phyloP scores from a whole-genome alignment of 2,113 vertebrate species.

The Elanus axillaris region DNA sequence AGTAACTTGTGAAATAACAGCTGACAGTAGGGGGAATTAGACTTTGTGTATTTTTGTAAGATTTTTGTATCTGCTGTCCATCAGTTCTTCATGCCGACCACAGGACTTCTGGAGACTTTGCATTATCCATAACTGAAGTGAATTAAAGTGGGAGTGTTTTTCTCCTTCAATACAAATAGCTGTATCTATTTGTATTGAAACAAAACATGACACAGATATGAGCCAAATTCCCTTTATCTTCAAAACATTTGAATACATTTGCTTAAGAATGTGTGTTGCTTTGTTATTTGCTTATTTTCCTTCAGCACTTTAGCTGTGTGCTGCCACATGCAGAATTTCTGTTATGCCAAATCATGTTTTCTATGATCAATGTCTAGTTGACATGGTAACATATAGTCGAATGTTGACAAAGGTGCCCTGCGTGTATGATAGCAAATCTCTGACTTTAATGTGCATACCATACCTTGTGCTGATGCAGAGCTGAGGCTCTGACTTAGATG shows the following conservation, averaged over 20 bases:
- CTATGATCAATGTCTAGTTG: not conserved
- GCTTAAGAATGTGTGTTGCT: not conserved
- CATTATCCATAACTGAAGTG: not conserved
- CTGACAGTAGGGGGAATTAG: not conserved
- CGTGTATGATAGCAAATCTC: not conserved
- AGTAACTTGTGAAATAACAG: not conserved
- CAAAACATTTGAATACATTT: not conserved
- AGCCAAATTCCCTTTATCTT: not conserved
- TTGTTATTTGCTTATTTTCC: not conserved
- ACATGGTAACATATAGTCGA: not conserved
- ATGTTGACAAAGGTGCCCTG: not conserved
- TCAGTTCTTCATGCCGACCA: not conserved
- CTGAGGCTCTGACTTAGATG: not conserved
- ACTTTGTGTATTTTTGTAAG: not conserved
- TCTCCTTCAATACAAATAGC: not conserved
- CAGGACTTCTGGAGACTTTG: not conserved
- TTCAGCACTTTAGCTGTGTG: not conserved
- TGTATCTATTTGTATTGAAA: not conserved
- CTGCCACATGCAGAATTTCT: not conserved
- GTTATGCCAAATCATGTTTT: not conserved
- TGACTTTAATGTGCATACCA: not conserved
- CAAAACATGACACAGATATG: not conserved
- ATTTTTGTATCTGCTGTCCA: rapidly evolving
- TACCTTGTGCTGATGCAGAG: not conserved
- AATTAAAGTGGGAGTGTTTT: not conserved